Conservation (phyloP, 2,797 vertebrate species). For the Poecilia wingei region DNA sequence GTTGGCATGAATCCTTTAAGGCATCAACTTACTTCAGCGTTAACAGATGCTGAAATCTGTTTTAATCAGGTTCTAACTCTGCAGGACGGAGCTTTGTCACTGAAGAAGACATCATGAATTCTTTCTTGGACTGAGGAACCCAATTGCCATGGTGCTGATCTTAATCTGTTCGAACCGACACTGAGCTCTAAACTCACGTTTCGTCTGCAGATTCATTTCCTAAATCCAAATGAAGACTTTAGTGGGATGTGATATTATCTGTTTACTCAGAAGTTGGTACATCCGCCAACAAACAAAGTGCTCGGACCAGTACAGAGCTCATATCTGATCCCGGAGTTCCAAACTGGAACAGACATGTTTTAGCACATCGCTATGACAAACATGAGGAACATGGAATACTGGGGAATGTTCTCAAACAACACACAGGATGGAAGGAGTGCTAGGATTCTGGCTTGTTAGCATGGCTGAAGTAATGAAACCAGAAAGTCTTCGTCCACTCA, state of each 20-base stretch:
- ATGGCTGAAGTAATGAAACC: neutral
- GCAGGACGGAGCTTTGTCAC: neutral
- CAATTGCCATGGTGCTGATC: neutral
- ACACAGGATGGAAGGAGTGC: neutral
- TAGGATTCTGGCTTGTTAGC: neutral
- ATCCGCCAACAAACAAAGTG: neutral
- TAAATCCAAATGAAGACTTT: neutral
- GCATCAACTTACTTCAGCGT: neutral
- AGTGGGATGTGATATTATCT: neutral
- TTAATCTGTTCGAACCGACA: neutral
- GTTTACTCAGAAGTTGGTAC: neutral
- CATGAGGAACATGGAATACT: neutral
- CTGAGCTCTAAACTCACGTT: neutral
- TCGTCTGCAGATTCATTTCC: neutral
- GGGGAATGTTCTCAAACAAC: neutral
- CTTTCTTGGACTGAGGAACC: neutral
- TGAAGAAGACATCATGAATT: neutral
- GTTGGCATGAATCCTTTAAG: neutral
- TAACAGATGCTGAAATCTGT: neutral
- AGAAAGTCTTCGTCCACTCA: neutral
- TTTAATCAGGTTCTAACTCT: neutral
- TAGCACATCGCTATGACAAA: neutral
- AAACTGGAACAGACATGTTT: conserved; percentile 1
- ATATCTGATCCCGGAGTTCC: conserved; percentile 1
- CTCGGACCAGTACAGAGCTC: neutral